Evolutionary conservation across 2,888 invertebrate genomes (phyloP).

Genomic region (Sialis lutaria): DNA sequence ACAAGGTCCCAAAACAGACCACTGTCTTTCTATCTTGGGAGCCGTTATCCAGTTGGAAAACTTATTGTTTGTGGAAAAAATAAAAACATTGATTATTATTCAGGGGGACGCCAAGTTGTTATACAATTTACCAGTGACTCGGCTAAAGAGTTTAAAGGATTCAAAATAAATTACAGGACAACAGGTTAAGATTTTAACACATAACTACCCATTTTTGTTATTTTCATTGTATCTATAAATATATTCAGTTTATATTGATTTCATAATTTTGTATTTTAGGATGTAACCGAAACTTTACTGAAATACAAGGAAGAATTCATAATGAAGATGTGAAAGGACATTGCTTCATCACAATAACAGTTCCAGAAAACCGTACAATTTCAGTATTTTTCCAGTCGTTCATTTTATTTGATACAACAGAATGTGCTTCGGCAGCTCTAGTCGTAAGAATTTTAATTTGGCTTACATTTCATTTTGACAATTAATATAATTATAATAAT

Average conservation of each 20-base stretch:
- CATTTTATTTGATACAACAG: constrained; percentile 21
- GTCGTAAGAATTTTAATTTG: constrained; percentile 18
- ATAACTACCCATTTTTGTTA: too few relatives aligned
- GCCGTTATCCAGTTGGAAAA: constrained; percentile 16
- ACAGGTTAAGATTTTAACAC: constrained; percentile 23
- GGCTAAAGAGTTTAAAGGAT: constrained; percentile 33
- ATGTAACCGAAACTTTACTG: constrained; percentile 56
- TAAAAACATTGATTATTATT: constrained; percentile 31
- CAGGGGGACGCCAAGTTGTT: constrained; percentile 24
- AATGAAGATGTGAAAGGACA: constrained; percentile 22
- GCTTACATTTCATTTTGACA: not conserved
- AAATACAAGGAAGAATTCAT: constrained; percentile 48
- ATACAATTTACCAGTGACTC: constrained; percentile 31
- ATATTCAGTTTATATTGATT: not conserved
- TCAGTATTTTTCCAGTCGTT: constrained; percentile 47
- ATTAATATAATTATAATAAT: not conserved
- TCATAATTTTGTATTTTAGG: constrained; percentile 19
- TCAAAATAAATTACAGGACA: constrained; percentile 43
- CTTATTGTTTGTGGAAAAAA: constrained; percentile 33
- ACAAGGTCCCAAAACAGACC: constrained; percentile 1
- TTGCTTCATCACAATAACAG: constrained; percentile 50
- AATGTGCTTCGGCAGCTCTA: constrained; percentile 24
- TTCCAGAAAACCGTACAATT: constrained; percentile 46
- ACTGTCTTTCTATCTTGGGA: constrained; percentile 13
- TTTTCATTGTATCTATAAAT: not conserved